These are phyloP conservation scores for Fregata magnificens DNA, from an alignment of 2,113 vertebrate genomes.

Conservation along the genomic window DNA sequence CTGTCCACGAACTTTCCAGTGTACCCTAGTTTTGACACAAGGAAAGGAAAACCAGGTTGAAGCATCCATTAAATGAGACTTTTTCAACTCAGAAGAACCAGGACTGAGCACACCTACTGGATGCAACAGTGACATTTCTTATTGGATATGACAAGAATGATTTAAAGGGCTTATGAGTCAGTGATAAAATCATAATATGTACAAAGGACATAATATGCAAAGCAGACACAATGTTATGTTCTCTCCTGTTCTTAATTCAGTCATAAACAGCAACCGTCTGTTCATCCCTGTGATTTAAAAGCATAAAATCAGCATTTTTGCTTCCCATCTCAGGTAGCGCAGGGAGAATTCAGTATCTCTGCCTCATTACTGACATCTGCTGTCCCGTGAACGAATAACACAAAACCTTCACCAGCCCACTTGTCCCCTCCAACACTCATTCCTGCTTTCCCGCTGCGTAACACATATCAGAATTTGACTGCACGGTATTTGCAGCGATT, in stretches of 20 bases:
- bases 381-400: not conserved
- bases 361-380: not conserved
- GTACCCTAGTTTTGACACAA: not conserved
- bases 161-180: not conserved
- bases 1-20: no score
- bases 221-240: not conserved
- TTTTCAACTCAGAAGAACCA: not conserved
- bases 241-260: not conserved
- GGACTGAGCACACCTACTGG: not conserved
- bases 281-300: not conserved
- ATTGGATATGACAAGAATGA: not conserved
- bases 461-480: fast-evolving
- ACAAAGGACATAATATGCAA: not conserved
- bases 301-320: not conserved
- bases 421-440: not conserved
- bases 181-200: not conserved
- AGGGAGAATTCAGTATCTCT: not conserved
- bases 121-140: not conserved
- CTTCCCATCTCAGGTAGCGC: not conserved
- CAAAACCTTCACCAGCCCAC: not conserved
- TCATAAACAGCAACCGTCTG: not conserved
- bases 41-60: not conserved
- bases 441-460: fast-evolving
- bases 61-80: not conserved
- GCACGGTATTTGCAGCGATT: not conserved